These are phyloP conservation scores for Siniperca undulata DNA, from an alignment of 2,797 vertebrate genomes.

Conservation along the genomic window DNA sequence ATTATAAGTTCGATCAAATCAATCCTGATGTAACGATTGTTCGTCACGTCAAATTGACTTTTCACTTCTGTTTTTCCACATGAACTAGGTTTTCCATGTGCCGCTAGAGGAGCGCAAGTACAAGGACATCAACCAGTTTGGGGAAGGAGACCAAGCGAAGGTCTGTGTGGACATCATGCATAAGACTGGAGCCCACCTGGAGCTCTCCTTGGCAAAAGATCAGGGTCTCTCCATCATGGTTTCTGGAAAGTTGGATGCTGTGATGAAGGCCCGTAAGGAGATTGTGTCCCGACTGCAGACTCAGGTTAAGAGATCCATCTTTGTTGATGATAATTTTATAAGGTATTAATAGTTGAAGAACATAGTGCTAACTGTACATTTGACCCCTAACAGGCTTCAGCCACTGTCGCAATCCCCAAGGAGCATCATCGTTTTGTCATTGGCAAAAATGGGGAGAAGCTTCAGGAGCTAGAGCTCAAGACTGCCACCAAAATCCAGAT, in stretches of 20 bases:
- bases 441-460: slow-evolving; percentile 98
- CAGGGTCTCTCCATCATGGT: slow-evolving; percentile 99
- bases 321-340: not conserved
- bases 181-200: slow-evolving; percentile 97
- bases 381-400: slow-evolving; percentile 88
- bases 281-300: slow-evolving; percentile 99
- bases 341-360: not conserved
- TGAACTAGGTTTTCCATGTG: slow-evolving; percentile 95
- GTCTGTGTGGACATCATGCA: slow-evolving; percentile 99
- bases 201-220: slow-evolving; percentile 98
- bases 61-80: not conserved
- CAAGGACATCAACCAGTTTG: slow-evolving; percentile 99
- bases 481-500: slow-evolving; percentile 99
- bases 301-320: slow-evolving; percentile 84
- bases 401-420: slow-evolving; percentile 97
- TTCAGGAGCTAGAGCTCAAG: slow-evolving; percentile 99
- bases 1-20: not conserved
- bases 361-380: not conserved
- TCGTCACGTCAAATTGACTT: not conserved
- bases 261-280: slow-evolving; percentile 99
- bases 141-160: slow-evolving; percentile 99
- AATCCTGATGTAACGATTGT: not conserved
- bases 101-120: slow-evolving; percentile 99
- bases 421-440: slow-evolving; percentile 99
- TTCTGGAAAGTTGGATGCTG: slow-evolving; percentile 97